These are phyloP conservation scores for Mastigias papua DNA, from an alignment of 30 jellyfish, hydroid and myxozoan species.

Conservation along the genomic window DNA sequence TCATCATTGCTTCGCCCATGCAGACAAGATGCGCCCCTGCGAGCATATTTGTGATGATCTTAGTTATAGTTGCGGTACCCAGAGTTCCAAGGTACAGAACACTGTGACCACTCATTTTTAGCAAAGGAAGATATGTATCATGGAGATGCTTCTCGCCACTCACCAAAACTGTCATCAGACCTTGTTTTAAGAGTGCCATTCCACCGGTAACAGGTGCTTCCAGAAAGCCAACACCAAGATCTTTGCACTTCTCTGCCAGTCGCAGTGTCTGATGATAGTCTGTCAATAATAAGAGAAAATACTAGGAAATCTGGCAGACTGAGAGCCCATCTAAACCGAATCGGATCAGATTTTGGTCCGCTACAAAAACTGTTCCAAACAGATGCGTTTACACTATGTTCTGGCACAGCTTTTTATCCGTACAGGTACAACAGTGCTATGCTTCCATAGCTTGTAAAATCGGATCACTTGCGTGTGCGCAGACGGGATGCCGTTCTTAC, in stretches of 20 bases:
- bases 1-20: constrained; percentile 72
- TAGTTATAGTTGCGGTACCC: constrained; percentile 77
- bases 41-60: constrained; percentile 66
- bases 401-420: no score
- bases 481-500: no score
- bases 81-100: constrained; percentile 74
- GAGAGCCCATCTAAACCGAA: no score
- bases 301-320: no score
- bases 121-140: constrained; percentile 46
- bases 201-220: constrained; percentile 90
- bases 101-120: constrained; percentile 56
- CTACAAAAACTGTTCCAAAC: no score
- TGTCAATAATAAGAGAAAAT: constrained; percentile 1
- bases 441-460: no score
- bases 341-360: no score
- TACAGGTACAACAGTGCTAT: no score
- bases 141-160: constrained; percentile 61
- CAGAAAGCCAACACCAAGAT: constrained; percentile 56
- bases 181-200: constrained; percentile 76
- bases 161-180: constrained; percentile 72
- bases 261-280: constrained; percentile 76
- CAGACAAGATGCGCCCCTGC: constrained; percentile 66
- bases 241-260: constrained; percentile 59
- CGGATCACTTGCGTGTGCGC: no score
- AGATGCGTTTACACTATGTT: no score